phyloP scores from a whole-genome alignment of 1,140 invertebrate genomes.

The Pseudomyrmex concolor region DNA sequence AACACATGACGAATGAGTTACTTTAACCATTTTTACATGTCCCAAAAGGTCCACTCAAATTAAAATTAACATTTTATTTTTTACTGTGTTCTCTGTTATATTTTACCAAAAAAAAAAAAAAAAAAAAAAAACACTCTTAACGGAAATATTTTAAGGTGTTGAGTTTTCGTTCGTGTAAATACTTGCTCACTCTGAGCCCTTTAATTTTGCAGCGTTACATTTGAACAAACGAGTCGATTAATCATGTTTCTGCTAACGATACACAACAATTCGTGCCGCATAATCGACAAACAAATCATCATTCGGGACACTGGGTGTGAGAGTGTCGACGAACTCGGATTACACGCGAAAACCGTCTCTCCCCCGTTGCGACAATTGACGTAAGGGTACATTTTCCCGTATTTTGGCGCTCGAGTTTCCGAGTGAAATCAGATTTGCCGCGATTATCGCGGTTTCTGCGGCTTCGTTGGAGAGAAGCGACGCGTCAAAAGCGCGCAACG shows the following conservation, averaged over 20 bases:
- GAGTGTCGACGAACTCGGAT: slow-evolving; percentile 4
- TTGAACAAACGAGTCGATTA: slow-evolving; percentile 10
- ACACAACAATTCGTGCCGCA: background rate
- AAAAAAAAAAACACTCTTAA: no score
- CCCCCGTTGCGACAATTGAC: background rate
- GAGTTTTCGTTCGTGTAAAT: background rate
- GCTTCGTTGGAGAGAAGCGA: background rate
- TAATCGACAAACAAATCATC: slow-evolving; percentile 20
- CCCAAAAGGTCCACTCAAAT: no score
- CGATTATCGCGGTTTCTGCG: slow-evolving; percentile 4
- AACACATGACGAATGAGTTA: no score
- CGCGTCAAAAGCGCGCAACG: slow-evolving; percentile 3
- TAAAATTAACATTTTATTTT: no score
- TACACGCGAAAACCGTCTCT: background rate
- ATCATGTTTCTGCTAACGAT: slow-evolving; percentile 23
- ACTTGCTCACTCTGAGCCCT: background rate
- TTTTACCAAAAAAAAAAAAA: no score
- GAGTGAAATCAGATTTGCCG: background rate
- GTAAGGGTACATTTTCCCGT: background rate
- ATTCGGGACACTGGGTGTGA: background rate
- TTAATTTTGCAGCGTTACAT: slow-evolving; percentile 31
- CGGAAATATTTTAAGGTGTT: background rate
- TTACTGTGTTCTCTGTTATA: no score
- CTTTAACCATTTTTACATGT: no score
- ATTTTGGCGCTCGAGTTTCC: background rate